Conservation (phyloP, 2,888 invertebrate species). For the Clunio marinus region DNA sequence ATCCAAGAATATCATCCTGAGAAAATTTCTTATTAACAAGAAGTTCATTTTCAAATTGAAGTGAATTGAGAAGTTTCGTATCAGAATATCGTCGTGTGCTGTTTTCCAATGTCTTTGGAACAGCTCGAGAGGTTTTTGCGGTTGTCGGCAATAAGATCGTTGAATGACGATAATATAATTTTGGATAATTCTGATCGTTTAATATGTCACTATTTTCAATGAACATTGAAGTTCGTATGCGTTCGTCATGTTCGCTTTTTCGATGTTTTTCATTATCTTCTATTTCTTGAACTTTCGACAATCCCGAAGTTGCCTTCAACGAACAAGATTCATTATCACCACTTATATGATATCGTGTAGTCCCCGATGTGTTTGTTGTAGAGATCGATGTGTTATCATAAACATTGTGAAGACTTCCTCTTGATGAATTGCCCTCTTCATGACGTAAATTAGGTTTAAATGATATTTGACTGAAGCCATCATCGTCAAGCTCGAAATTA, state of each 20-base stretch:
- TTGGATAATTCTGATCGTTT: constrained; percentile 49
- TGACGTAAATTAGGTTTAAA: constrained; percentile 44
- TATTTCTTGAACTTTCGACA: constrained; percentile 40
- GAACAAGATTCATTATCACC: constrained; percentile 47
- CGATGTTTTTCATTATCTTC: constrained; percentile 41
- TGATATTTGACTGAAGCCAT: constrained; percentile 50
- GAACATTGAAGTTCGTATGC: constrained; percentile 49
- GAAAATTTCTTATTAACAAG: not conserved
- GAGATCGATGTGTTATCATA: constrained; percentile 46
- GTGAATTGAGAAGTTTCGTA: constrained; percentile 48
- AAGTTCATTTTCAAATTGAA: constrained; percentile 42
- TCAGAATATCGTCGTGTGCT: constrained; percentile 51
- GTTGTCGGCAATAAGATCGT: constrained; percentile 46
- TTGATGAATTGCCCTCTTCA: constrained; percentile 45
- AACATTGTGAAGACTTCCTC: constrained; percentile 51
- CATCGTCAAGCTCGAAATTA: constrained; percentile 51
- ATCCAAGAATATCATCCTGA: constrained; percentile 37
- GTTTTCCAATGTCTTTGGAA: constrained; percentile 44
- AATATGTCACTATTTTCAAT: constrained; percentile 52
- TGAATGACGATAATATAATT: constrained; percentile 47
- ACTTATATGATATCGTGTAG: not conserved
- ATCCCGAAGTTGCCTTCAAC: constrained; percentile 43
- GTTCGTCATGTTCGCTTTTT: not conserved
- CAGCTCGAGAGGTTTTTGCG: constrained; percentile 43
- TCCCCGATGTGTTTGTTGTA: constrained; percentile 36